Conservation (phyloP, 2,888 invertebrate genomes). For the Drosophila nigricruria region DNA sequence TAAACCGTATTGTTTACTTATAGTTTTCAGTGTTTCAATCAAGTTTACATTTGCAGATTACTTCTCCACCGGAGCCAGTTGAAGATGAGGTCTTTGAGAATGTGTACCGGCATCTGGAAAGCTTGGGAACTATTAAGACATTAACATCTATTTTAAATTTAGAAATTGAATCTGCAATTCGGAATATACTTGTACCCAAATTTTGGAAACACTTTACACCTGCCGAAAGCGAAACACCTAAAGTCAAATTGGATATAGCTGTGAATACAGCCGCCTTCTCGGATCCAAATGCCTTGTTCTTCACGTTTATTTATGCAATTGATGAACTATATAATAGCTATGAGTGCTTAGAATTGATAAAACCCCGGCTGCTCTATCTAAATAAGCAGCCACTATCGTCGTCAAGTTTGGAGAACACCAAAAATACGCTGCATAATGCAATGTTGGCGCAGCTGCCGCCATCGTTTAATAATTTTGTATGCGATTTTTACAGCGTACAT, state of each 20-base stretch:
- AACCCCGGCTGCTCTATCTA: conserved; percentile 64
- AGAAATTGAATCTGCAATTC: conserved; percentile 79
- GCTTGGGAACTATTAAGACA: conserved; percentile 42
- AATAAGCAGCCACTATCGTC: conserved; percentile 27
- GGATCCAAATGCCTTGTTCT: conserved; percentile 66
- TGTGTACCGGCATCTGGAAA: conserved; percentile 42
- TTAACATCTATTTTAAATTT: conserved; percentile 74
- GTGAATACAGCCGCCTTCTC: conserved; percentile 49
- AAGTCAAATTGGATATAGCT: conserved; percentile 27
- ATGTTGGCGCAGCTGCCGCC: conserved; percentile 90
- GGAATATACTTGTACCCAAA: conserved; percentile 77
- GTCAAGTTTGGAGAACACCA: conserved; percentile 86
- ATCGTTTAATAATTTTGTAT: conserved; percentile 89
- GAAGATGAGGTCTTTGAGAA: conserved; percentile 44
- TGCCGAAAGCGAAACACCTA: conserved; percentile 20
- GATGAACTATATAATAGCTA: conserved; percentile 78
- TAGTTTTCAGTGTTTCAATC: not conserved
- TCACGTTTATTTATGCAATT: conserved; percentile 81
- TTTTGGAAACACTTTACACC: conserved; percentile 83
- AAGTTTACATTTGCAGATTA: conserved; percentile 8
- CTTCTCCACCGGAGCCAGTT: conserved; percentile 23
- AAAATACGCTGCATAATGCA: conserved; percentile 64
- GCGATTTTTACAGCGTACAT: conserved; percentile 91
- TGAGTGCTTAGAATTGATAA: conserved; percentile 62
- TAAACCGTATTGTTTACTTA: conserved; percentile 35